Conservation (phyloP, 2,113 vertebrate genomes). For the Charina bottae region DNA sequence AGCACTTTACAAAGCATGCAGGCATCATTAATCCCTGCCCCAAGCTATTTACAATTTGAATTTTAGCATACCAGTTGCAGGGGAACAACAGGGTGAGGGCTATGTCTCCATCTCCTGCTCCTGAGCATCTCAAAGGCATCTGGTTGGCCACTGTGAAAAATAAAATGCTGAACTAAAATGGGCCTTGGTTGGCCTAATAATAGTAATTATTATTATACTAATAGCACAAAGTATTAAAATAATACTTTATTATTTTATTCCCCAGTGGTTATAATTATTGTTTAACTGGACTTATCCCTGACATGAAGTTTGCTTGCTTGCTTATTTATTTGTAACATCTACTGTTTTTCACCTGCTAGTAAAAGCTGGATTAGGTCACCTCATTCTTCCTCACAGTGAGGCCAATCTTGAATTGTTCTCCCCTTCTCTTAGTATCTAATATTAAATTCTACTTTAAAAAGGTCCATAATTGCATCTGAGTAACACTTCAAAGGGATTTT, state of each 20-base stretch:
- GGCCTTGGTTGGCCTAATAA: not conserved
- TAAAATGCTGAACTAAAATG: not conserved
- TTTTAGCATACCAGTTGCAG: not conserved
- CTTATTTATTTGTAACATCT: not conserved
- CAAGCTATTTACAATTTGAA: not conserved
- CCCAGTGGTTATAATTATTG: not conserved
- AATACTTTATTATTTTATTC: not conserved
- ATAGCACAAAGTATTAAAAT: too few relatives aligned
- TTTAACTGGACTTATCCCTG: not conserved
- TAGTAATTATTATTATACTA: too few relatives aligned
- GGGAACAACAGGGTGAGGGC: not conserved
- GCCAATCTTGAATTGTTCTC: not conserved
- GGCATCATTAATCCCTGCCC: not conserved
- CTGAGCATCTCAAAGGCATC: not conserved
- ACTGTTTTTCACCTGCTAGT: not conserved
- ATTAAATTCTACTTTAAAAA: too few relatives aligned
- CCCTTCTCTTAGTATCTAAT: not conserved
- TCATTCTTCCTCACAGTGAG: not conserved
- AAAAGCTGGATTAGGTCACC: not conserved
- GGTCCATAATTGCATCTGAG: not conserved
- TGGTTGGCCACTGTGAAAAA: not conserved
- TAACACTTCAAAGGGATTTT: not conserved
- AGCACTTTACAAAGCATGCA: not conserved
- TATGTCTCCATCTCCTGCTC: not conserved
- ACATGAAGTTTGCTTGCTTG: not conserved